Conservation (phyloP, 2,113 vertebrate genomes). For the Tamias sibiricus region DNA sequence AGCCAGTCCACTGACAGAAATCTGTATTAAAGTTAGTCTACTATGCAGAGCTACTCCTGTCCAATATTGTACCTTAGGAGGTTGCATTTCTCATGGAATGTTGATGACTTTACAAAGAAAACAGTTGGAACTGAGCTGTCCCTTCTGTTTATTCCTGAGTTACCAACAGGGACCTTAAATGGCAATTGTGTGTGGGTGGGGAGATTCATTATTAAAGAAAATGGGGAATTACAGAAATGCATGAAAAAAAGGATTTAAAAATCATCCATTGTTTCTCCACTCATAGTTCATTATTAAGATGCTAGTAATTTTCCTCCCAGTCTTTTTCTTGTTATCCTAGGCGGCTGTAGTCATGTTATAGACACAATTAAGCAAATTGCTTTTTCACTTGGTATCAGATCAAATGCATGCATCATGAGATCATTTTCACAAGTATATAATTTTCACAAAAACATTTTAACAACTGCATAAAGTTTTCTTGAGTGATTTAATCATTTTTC, state of each 20-base stretch:
- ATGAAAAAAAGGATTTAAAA: background rate
- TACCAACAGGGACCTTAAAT: background rate
- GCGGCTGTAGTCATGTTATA: background rate
- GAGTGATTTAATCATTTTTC: background rate
- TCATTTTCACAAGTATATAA: background rate
- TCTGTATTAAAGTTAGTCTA: background rate
- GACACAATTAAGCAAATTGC: background rate
- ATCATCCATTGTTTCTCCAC: slow-evolving; percentile 36
- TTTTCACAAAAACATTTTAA: slow-evolving; percentile 41
- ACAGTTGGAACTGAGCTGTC: slow-evolving; percentile 8
- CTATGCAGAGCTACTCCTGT: background rate
- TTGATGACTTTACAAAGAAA: slow-evolving; percentile 46
- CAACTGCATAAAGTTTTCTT: background rate
- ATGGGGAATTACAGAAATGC: slow-evolving; percentile 58
- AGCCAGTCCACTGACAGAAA: background rate
- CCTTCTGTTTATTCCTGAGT: background rate
- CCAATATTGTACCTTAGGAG: background rate
- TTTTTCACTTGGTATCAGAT: background rate
- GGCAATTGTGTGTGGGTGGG: slow-evolving; percentile 11
- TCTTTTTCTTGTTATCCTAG: slow-evolving; percentile 6
- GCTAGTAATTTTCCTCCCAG: slow-evolving; percentile 38
- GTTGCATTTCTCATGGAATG: background rate
- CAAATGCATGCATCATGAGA: background rate
- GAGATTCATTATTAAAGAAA: slow-evolving; percentile 45
- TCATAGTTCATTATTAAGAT: slow-evolving; percentile 33